These are phyloP conservation scores for Amphiprion clarkii DNA, from an alignment of 2,797 vertebrate genomes.

Conservation along the genomic window DNA sequence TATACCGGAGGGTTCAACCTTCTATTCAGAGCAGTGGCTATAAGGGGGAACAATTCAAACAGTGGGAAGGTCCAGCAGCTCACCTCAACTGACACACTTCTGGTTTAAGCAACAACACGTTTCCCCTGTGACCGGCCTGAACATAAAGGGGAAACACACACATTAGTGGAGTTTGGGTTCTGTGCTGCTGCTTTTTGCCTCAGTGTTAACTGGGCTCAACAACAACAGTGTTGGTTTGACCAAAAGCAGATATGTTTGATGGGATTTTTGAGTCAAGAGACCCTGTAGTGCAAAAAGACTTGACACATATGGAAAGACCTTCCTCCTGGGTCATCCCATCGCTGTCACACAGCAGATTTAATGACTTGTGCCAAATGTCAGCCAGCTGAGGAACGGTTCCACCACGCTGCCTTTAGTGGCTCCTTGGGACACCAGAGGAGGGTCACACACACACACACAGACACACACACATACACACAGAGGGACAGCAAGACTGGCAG, in stretches of 20 bases:
- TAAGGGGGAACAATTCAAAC: constrained; percentile 1
- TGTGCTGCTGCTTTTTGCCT: background rate
- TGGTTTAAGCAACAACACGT: constrained; percentile 29
- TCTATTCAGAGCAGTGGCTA: background rate
- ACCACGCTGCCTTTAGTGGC: constrained; percentile 76
- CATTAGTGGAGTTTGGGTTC: background rate
- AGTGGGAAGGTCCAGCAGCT: background rate
- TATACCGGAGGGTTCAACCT: background rate
- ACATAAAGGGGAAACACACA: background rate
- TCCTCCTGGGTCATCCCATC: constrained; percentile 33
- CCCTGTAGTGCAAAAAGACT: background rate
- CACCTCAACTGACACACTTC: constrained; percentile 18
- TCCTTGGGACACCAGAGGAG: constrained; percentile 61
- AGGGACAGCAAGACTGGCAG: constrained; percentile 28
- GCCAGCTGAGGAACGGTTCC: constrained; percentile 76
- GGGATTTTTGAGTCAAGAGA: background rate
- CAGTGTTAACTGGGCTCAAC: background rate
- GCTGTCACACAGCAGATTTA: constrained; percentile 78
- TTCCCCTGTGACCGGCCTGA: constrained; percentile 5
- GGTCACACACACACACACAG: constrained; percentile 54
- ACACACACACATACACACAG: constrained; percentile 32
- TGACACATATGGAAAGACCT: constrained; percentile 12
- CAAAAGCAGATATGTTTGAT: background rate
- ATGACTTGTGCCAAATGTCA: constrained; percentile 82
- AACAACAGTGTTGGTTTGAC: background rate